Base-by-base conservation (phyloP, 2,888 invertebrate genomes). In the Xestia c-nigrum region DNA sequence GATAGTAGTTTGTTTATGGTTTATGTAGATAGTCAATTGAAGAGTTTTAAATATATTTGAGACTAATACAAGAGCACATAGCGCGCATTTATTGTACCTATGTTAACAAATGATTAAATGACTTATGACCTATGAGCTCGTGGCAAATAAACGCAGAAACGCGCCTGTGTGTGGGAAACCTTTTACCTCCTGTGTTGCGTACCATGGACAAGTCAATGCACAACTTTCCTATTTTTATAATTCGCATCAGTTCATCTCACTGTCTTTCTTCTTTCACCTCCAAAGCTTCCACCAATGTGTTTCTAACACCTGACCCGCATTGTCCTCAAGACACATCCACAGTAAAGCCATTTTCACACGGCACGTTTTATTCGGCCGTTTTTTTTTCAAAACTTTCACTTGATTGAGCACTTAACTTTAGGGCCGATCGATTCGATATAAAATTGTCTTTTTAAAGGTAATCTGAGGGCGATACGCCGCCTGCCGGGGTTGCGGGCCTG, bases 371-470 rank as follows among this genome's bases (percentile, higher is more conserved):
- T 83, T 80, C 80, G 79, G 85, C 85, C 91, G 88, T 92, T 92
- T 92, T 93, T n/a, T 31, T 94, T 94, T 94, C 93, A 84, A 83
- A 72, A 59, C 87, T 93, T 94, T 92, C 90, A 89, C 90, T 90
- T 85, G 83, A 85, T 80, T 87, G 89, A 89, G 88, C 90, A 87
- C 83, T 87, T 90, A 87, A 88, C 82, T 87, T 87, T 88, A 76
- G 87, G 85, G 83, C 85, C 74, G 86, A 87, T 83, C 86, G 82
- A 83, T 84, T 74, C 69, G 31, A 63, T 64, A 47, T 68, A 76
- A 84, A 80, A 84, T 83, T 78, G 75, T 80, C 52, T 78, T 77
- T 73, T 70, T 59, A 31, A 57, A 59, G 38, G 52, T 21, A 61
- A 72, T 71, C 50, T 47, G 61, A 57, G 61, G 71, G 47, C n/a